These are phyloP conservation scores for Mimachlamys varia DNA, from an alignment of 2,888 invertebrate species.

Conservation along the genomic window DNA sequence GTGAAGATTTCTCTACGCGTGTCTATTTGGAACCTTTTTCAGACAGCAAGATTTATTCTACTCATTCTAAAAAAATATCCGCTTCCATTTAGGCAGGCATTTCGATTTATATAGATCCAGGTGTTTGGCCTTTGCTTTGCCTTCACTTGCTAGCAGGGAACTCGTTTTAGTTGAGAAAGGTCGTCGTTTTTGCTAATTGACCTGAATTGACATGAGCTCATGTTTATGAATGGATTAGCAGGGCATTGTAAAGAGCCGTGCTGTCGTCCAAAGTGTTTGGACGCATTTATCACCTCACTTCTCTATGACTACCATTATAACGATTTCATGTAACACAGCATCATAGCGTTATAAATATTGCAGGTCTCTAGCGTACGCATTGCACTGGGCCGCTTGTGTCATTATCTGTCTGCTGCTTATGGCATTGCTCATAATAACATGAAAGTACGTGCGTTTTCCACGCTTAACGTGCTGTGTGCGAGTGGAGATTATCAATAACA, in stretches of 20 bases:
- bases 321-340: neutral
- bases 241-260: neutral
- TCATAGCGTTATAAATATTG: neutral
- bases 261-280: neutral
- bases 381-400: neutral
- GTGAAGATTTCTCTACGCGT: too few species aligned
- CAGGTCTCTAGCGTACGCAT: neutral
- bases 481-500: constrained; percentile 4
- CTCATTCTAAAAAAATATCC: neutral
- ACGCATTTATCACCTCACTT: neutral
- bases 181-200: neutral
- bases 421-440: constrained; percentile 21
- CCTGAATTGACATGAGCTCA: neutral
- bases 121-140: neutral
- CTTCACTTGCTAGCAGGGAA: neutral
- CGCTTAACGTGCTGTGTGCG: neutral
- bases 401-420: constrained; percentile 19
- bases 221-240: neutral
- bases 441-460: neutral
- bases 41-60: too few species aligned
- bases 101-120: neutral
- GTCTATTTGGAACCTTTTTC: too few species aligned
- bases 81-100: neutral
- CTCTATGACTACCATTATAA: neutral
- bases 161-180: neutral